Conservation (phyloP, 2,888 invertebrate species). For the Epsilonema sp. region DNA sequence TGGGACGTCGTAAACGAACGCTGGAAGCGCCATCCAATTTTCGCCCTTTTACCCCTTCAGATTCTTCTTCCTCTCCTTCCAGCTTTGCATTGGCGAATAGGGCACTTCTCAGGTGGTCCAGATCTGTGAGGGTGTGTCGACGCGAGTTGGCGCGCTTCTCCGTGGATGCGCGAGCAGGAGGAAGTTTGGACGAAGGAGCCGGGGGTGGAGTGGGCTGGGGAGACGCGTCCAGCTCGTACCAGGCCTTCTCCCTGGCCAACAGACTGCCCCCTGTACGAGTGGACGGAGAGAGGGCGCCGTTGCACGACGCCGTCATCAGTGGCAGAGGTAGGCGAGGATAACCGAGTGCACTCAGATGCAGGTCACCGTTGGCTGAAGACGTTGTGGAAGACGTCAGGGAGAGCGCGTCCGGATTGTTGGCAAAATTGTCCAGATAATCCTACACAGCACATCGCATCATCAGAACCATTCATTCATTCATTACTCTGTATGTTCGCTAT, state of each 20-base stretch:
- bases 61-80: too few relatives aligned
- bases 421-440: too few relatives aligned
- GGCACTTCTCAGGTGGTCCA: slow-evolving; percentile 11
- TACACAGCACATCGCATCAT: too few relatives aligned
- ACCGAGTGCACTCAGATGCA: slow-evolving; percentile 1
- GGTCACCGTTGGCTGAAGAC: too few relatives aligned
- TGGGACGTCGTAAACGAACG: background rate
- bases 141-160: slow-evolving; percentile 13
- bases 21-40: slow-evolving; percentile 2
- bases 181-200: slow-evolving; percentile 10
- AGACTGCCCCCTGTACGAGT: background rate
- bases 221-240: background rate
- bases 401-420: too few relatives aligned
- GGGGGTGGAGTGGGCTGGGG: background rate
- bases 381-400: too few relatives aligned
- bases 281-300: slow-evolving; percentile 10
- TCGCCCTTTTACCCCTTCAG: background rate
- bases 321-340: background rate
- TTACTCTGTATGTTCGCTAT: too few relatives aligned
- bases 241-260: background rate
- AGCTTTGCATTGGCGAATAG: too few relatives aligned
- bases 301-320: slow-evolving; percentile 7
- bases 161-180: slow-evolving; percentile 5
- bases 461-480: too few relatives aligned
- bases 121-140: slow-evolving; percentile 18